A percentile compares a stretch with the other conserved stretches of the same genome.
These are phyloP conservation scores for Cynocephalus volans DNA, from an alignment of 2,113 vertebrate genomes.

Conservation along the genomic window DNA sequence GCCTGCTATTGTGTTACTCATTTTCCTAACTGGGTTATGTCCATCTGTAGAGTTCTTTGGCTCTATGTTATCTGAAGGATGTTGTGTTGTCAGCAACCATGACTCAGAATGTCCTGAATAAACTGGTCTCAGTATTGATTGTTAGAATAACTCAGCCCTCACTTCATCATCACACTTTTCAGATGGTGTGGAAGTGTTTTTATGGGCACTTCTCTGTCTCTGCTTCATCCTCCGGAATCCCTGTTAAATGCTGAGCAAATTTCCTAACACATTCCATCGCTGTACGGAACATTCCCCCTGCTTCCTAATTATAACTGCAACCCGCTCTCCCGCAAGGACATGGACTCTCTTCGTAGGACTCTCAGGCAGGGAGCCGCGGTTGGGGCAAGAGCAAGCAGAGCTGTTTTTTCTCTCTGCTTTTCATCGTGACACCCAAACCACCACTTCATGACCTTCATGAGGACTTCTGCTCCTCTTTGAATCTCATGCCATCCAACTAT, in stretches of 20 bases:
- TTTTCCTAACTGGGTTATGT: conserved; percentile 24
- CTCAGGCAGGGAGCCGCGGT: not conserved
- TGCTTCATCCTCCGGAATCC: conserved; percentile 34
- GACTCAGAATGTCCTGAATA: conserved; percentile 38
- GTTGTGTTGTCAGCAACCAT: conserved; percentile 39
- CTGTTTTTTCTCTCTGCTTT: not conserved
- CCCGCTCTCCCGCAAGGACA: not conserved
- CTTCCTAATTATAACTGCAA: not conserved
- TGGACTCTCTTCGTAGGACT: not conserved
- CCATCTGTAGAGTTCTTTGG: conserved; percentile 56
- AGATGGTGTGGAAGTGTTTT: not conserved
- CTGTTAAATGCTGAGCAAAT: not conserved
- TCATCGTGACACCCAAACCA: not conserved
- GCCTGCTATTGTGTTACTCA: not conserved
- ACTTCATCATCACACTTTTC: not conserved
- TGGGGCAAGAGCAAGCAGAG: not conserved
- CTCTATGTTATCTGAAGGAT: conserved; percentile 38
- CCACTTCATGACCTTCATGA: fast-evolving
- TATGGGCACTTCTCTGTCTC: not conserved
- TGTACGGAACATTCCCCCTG: not conserved
- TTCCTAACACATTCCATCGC: not conserved
- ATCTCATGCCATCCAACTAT: not conserved
- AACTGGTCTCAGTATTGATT: not conserved
- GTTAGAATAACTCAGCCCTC: not conserved
- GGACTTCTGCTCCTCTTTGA: not conserved